A percentile compares a stretch with the other conserved stretches of the same genome.
Conservation (phyloP, 2,113 vertebrate species). For the Albula goreensis region DNA sequence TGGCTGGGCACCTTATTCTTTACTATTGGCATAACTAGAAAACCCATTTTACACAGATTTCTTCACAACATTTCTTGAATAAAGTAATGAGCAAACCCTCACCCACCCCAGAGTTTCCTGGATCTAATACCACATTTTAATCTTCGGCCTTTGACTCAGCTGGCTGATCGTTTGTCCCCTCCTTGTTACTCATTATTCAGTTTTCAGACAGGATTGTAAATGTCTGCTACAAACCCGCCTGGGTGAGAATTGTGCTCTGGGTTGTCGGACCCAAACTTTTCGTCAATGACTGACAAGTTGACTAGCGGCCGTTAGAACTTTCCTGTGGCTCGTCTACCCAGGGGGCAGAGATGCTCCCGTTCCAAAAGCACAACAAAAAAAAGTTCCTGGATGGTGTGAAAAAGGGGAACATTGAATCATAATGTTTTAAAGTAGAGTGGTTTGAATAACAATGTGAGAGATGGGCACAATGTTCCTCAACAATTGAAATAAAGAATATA, state of each 20-base stretch:
- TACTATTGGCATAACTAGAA: too few relatives aligned
- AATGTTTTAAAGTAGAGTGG: background rate
- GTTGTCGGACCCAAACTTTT: background rate
- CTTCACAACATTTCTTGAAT: too few relatives aligned
- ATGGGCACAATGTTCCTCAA: background rate
- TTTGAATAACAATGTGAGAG: background rate
- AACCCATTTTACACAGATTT: too few relatives aligned
- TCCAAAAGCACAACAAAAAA: background rate
- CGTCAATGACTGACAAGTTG: slow-evolving; percentile 22
- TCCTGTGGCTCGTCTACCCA: background rate
- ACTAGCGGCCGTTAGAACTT: background rate
- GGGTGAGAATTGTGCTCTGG: background rate
- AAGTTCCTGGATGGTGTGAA: background rate
- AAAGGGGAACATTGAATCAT: background rate
- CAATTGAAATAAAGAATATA: background rate
- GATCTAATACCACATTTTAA: slow-evolving; percentile 56
- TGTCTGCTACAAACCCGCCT: background rate
- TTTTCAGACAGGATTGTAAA: slow-evolving; percentile 48
- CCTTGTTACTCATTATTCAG: slow-evolving; percentile 25
- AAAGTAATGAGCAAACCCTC: too few relatives aligned
- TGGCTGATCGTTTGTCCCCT: slow-evolving; percentile 48
- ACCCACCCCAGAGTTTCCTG: slow-evolving; percentile 38
- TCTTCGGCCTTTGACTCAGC: slow-evolving; percentile 9
- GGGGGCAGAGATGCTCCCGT: background rate
- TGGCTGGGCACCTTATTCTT: too few relatives aligned